Evolutionary conservation across 1,140 invertebrate genomes (phyloP), one percentile per base, ranked within the genome.

Genomic region (Macrocentrus cingulum): DNA sequence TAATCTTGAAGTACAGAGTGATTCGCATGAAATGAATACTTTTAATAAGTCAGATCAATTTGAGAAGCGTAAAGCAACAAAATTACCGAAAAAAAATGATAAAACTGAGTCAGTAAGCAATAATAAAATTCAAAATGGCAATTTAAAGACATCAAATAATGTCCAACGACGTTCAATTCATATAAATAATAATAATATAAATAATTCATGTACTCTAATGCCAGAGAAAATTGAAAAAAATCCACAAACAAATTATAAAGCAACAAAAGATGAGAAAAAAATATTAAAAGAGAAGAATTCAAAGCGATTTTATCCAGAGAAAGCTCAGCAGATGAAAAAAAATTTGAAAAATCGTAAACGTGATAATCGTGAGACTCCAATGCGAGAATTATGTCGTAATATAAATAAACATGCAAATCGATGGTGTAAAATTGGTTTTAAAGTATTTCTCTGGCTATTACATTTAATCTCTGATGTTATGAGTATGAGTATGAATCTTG

Each of bases 401-500:
- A 64, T 77, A 5, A 73, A 71, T 41, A 79, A 83, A 58, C 85
- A 86, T 64, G 68, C 84, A 1, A 83, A 81, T 62, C 82, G 82
- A 42, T 91, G 88, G 88, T 85, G 85, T 69, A 85, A 84, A 65
- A 83, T 87, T 15, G 82, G 83, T 18, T 78, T 87, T 52, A 87
- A 86, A 60, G 81, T 88, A 55, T 68, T 90, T 53, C 81, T 85
- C 48, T 92, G 91, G 91, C 82, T 92, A 39, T 76, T 89, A 41
- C 85, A 90, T 77, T 74, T 92, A 49, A 83, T 92, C 5, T 90
- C 85, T 54, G 90, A 92, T 72, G 88, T 91, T 58, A 84, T 87
- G 50, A 85, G 85, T 44, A 86, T 92, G 80, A 91, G 89, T 66
- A 81, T 84, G 36, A 88, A 90, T 76, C 81, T 92, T 56, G 82